Percentiles rank a stretch among this genome's conserved stretches.
Evolutionary conservation across 2,113 vertebrate genomes (phyloP).

Genomic region (Gyps fulvus): DNA sequence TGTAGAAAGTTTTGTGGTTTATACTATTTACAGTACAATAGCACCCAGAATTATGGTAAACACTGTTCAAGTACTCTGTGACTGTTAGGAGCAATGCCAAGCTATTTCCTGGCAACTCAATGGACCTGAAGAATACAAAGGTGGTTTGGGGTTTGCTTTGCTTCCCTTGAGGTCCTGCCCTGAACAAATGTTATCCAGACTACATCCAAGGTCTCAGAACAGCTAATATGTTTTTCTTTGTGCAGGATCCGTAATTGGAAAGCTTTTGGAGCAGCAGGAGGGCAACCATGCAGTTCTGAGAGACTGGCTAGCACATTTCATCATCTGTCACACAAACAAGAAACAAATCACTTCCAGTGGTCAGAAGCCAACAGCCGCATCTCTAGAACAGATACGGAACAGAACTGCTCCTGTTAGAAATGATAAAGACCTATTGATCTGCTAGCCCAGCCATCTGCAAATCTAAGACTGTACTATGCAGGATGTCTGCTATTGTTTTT

Average conservation of each 20-base stretch:
- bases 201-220: background rate
- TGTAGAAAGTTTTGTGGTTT: background rate
- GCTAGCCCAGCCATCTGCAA: background rate
- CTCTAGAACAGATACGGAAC: background rate
- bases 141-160: background rate
- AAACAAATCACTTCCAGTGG: background rate
- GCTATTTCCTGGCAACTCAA: background rate
- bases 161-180: background rate
- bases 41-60: background rate
- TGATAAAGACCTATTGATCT: constrained; percentile 23
- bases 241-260: background rate
- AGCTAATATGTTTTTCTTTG: background rate
- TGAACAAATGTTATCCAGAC: background rate
- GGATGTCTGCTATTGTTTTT: background rate
- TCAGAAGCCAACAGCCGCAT: constrained; percentile 10
- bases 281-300: background rate
- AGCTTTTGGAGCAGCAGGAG: background rate
- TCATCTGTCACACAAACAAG: constrained; percentile 12
- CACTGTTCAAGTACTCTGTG: background rate
- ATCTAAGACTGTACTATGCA: background rate
- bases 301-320: background rate
- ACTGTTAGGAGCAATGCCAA: background rate
- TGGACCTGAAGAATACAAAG: background rate
- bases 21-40: background rate
- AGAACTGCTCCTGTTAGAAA: background rate